Evolutionary conservation across 2,113 vertebrate species (phyloP).

Genomic region (Scatophagus argus): DNA sequence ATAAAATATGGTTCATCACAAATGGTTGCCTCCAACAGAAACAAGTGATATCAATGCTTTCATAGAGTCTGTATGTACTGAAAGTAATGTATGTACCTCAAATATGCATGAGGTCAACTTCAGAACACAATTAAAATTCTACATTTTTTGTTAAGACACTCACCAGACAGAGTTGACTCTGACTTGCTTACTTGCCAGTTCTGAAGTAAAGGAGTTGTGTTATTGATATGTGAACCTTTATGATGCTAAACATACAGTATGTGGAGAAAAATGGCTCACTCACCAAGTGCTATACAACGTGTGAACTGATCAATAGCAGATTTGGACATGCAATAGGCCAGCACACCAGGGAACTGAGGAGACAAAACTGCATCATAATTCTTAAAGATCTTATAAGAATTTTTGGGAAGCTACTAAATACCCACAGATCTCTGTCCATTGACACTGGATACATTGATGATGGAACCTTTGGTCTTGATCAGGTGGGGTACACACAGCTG

Average conservation of each 20-base stretch:
- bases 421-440: conserved; percentile 87
- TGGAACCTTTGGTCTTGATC: conserved; percentile 84
- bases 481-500: conserved; percentile 86
- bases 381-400: background rate
- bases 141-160: conserved; percentile 17
- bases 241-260: background rate
- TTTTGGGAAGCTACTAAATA: conserved; percentile 20
- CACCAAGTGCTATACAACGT: conserved; percentile 84
- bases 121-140: background rate
- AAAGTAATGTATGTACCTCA: background rate
- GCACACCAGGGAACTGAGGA: conserved; percentile 84
- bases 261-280: conserved; percentile 26
- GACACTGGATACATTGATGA: conserved; percentile 87
- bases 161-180: conserved; percentile 88
- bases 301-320: conserved; percentile 89
- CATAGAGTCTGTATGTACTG: background rate
- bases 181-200: conserved; percentile 85
- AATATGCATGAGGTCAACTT: background rate
- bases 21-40: background rate
- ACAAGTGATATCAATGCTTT: background rate
- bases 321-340: conserved; percentile 89
- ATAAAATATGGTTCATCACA: background rate
- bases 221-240: background rate
- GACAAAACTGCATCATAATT: background rate
- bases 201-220: conserved; percentile 65